A percentile compares a stretch with the other conserved stretches of the same genome.
phyloP scores from a whole-genome alignment of 1,140 invertebrate genomes.

The Hylaeus volcanicus region DNA sequence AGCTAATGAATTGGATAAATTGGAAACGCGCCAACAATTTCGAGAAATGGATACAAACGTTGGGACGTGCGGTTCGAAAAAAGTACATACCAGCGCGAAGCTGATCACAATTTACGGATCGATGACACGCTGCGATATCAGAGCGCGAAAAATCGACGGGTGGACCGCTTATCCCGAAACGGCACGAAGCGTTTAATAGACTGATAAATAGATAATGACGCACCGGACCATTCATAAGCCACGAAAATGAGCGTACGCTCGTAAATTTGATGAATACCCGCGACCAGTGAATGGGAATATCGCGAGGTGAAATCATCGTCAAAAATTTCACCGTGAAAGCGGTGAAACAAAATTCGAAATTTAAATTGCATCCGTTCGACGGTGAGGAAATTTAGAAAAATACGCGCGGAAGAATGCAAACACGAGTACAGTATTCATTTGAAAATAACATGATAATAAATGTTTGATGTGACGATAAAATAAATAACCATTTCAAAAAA shows the following conservation, averaged over 20 bases:
- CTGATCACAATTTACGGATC: background rate
- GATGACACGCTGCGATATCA: constrained; percentile 5
- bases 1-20: constrained; percentile 30
- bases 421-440: background rate
- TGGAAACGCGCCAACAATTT: constrained; percentile 41
- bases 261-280: constrained; percentile 45
- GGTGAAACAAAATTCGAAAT: background rate
- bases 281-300: background rate
- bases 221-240: constrained; percentile 34
- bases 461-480: too few relatives aligned
- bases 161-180: constrained; percentile 12
- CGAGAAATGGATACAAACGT: constrained; percentile 3
- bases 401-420: background rate
- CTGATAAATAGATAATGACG: constrained; percentile 58
- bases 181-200: constrained; percentile 41
- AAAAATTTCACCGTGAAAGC: background rate
- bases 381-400: background rate
- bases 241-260: constrained; percentile 22
- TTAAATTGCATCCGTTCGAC: background rate
- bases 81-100: background rate
- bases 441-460: too few relatives aligned
- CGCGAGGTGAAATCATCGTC: background rate
- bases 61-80: too few relatives aligned
- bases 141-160: constrained; percentile 43
- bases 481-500: too few relatives aligned